Conservation (phyloP, 2,888 invertebrate genomes). For the Biston betularia region DNA sequence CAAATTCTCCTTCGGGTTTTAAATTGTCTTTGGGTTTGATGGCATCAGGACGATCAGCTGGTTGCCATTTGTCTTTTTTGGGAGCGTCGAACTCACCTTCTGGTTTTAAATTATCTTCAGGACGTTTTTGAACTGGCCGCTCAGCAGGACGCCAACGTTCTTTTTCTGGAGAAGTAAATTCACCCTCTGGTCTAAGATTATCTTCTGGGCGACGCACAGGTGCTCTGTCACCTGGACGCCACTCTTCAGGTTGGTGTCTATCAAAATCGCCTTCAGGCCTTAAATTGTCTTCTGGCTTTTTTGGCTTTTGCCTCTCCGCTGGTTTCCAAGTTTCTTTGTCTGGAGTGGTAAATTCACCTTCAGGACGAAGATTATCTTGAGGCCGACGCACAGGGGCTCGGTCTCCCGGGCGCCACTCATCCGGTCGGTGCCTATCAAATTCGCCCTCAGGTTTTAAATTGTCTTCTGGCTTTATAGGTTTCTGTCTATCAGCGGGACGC, state of each 20-base stretch:
- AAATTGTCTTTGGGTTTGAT: slow-evolving; percentile 82
- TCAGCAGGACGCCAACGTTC: slow-evolving; percentile 82
- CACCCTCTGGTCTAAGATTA: slow-evolving; percentile 86
- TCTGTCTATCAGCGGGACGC: slow-evolving; percentile 56
- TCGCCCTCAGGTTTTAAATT: slow-evolving; percentile 87
- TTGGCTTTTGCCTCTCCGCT: slow-evolving; percentile 74
- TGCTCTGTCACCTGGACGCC: slow-evolving; percentile 72
- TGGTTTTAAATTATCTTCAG: slow-evolving; percentile 76
- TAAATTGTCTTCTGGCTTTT: slow-evolving; percentile 83
- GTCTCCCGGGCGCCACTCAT: slow-evolving; percentile 82
- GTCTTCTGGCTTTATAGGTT: slow-evolving; percentile 79
- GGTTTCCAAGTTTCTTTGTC: slow-evolving; percentile 67
- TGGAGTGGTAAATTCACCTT: slow-evolving; percentile 66
- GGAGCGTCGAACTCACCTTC: slow-evolving; percentile 61
- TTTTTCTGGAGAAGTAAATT: slow-evolving; percentile 81
- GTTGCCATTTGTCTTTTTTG: slow-evolving; percentile 69
- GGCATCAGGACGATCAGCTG: slow-evolving; percentile 68
- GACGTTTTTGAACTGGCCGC: slow-evolving; percentile 67
- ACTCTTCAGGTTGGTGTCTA: slow-evolving; percentile 57
- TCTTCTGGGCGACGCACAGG: slow-evolving; percentile 78
- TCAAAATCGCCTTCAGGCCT: slow-evolving; percentile 80
- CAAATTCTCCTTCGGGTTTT: slow-evolving; percentile 83
- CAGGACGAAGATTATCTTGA: slow-evolving; percentile 81
- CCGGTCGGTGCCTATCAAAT: slow-evolving; percentile 76
- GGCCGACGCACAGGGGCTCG: slow-evolving; percentile 71